phyloP scores from a whole-genome alignment of 2,113 vertebrate genomes.

The Tylochromis polylepis region DNA sequence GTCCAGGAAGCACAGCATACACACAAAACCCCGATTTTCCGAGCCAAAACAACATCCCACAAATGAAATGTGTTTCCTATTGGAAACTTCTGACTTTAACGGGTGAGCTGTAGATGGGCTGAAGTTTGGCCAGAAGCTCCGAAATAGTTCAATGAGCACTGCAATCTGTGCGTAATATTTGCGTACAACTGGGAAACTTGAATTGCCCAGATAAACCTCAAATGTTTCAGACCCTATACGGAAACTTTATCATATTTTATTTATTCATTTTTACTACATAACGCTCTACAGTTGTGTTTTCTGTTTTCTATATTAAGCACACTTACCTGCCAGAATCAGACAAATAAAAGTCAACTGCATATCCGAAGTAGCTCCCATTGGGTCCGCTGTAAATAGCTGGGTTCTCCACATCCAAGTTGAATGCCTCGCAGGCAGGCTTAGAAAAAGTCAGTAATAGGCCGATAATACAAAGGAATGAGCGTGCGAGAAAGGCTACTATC shows the following conservation, averaged over 20 bases:
- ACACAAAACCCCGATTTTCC: not conserved
- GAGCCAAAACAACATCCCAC: not conserved
- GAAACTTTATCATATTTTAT: not conserved
- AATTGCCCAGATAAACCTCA: not conserved
- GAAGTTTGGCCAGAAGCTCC: not conserved
- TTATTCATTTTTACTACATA: not conserved
- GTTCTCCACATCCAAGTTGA: conserved; percentile 84
- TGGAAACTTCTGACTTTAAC: not conserved
- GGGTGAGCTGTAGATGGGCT: not conserved
- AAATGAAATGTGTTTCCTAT: not conserved
- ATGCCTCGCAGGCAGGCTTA: conserved; percentile 67
- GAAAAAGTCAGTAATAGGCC: conserved; percentile 50
- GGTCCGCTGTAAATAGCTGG: conserved; percentile 79
- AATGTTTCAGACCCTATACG: not conserved
- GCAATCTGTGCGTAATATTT: not conserved
- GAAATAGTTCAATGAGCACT: conserved; percentile 9
- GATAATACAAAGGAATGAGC: conserved; percentile 37
- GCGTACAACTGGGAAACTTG: not conserved
- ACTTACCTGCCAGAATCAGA: conserved; percentile 79
- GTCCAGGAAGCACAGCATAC: not conserved
- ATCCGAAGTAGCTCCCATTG: conserved; percentile 84
- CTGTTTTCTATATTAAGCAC: not conserved
- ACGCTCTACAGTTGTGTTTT: not conserved
- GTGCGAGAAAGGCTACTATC: not conserved
- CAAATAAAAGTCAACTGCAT: conserved; percentile 87